Base-by-base conservation (phyloP, 2,113 vertebrate genomes). In the Ceuthmochares aereus region DNA sequence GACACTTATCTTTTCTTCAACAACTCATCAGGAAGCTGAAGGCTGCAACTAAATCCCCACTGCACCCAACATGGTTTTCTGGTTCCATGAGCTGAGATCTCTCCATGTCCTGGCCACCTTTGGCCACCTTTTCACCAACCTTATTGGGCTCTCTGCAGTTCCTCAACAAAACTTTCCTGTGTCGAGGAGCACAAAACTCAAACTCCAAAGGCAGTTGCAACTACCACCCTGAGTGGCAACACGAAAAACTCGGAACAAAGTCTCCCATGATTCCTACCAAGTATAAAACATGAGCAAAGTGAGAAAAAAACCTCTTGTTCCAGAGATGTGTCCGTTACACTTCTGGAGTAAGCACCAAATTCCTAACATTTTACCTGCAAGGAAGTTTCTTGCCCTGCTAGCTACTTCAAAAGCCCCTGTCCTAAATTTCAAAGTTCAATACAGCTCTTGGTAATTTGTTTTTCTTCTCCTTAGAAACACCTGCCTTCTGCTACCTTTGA, bases 191-290 rank as follows among this genome's bases (percentile, higher is more conserved):
- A 42, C 27, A 49, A 45, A 91, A 45, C 19, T 54, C 1, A 1
- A 40, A 36, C 47, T 74, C 27, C 34, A 74, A 36, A 67, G 7
- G 18, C 42, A 64, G 32, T 16, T 37, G 64, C 69, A 36, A 51
- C 14, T n/a, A 59, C 19, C 14, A 54, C 16, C 7, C 32, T 37
- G 14, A 55, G 14, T 1, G 12, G 12, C 25, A 67, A 40, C 0
- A 0, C 8, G 11, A 83, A 21, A 81, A 84, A 64, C 34, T 17
- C n/a, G 49, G 20, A 91, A 90, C 8, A 74, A 83, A 43, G 13
- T 30, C 51, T 67, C 42, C 14, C 2, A 0, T 5, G 4, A 58
- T 55, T 64, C 14, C 40, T 37, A 83, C 0, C 0, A 2, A 49
- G 4, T n/a, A 49, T 5, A 30, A 70, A 84, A 80, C 7, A 20